A percentile compares a stretch with the other conserved stretches of the same genome.
These are phyloP conservation scores for Zonitis immaculata DNA, from an alignment of 2,888 invertebrate genomes.

Conservation along the genomic window DNA sequence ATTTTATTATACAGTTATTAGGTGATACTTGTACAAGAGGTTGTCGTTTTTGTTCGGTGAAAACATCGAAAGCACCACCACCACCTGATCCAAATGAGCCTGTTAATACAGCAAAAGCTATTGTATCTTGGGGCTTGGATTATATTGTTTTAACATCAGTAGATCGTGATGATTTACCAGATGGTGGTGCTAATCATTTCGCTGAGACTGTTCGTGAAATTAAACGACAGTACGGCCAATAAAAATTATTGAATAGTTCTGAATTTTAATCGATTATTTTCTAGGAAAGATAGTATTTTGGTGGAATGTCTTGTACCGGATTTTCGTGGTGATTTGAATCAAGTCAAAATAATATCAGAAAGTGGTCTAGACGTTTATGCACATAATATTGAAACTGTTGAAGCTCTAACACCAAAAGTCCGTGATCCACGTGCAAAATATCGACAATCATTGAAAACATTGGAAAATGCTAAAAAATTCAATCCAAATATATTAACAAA, in stretches of 20 bases:
- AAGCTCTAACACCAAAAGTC: constrained; percentile 83
- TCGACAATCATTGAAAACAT: constrained; percentile 77
- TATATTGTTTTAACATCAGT: constrained; percentile 98
- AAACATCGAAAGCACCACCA: constrained; percentile 88
- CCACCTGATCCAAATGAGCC: constrained; percentile 89
- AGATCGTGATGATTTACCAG: constrained; percentile 92
- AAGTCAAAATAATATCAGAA: constrained; percentile 69
- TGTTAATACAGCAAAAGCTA: constrained; percentile 84
- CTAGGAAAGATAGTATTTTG: constrained; percentile 73
- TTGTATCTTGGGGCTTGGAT: constrained; percentile 91
- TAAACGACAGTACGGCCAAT: constrained; percentile 63
- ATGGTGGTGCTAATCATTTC: constrained; percentile 92
- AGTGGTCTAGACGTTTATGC: constrained; percentile 95
- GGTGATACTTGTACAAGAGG: constrained; percentile 99
- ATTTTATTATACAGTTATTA: constrained; percentile 62
- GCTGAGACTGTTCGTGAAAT: constrained; percentile 87
- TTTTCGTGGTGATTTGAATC: constrained; percentile 76
- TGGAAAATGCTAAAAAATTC: constrained; percentile 74
- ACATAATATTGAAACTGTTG: constrained; percentile 98
- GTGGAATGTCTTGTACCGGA: constrained; percentile 98
- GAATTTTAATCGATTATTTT: constrained; percentile 22
- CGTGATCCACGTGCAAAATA: constrained; percentile 91
- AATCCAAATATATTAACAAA: constrained; percentile 88
- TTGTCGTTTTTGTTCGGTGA: constrained; percentile 97
- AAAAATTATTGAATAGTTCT: constrained; percentile 5